Conservation (phyloP, 92 coral and sea anemone genomes). For the Paragorgia papillata region DNA sequence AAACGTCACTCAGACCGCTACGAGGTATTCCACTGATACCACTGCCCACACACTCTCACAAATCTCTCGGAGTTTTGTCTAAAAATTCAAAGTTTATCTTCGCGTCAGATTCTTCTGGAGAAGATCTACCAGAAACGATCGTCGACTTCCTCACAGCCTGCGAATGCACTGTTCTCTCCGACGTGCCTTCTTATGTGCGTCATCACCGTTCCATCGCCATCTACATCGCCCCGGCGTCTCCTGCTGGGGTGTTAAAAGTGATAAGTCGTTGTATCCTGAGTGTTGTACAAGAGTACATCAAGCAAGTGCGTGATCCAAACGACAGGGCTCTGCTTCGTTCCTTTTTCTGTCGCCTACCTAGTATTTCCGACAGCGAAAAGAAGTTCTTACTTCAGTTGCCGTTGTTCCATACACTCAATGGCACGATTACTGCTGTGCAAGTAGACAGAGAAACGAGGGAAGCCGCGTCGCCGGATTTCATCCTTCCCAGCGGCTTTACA, state of each 20-base stretch:
- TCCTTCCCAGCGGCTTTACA: slow-evolving; percentile 20
- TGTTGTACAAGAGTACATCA: neutral
- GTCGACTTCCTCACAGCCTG: slow-evolving; percentile 50
- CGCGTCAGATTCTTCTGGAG: slow-evolving; percentile 16
- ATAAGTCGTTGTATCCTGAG: neutral
- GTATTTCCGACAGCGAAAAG: slow-evolving; percentile 25
- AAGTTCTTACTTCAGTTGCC: slow-evolving; percentile 55
- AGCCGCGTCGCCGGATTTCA: neutral
- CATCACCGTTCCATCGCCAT: slow-evolving; percentile 49
- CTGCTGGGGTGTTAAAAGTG: slow-evolving; percentile 66
- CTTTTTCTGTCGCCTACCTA: slow-evolving; percentile 22
- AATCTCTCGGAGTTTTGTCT: slow-evolving; percentile 67
- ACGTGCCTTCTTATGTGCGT: slow-evolving; percentile 56
- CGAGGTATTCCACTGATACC: slow-evolving; percentile 72
- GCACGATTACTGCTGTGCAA: slow-evolving; percentile 42
- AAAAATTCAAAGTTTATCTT: neutral
- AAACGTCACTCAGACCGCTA: slow-evolving; percentile 50
- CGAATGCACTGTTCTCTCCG: slow-evolving; percentile 50
- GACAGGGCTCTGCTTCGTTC: slow-evolving; percentile 44
- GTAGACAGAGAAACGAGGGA: slow-evolving; percentile 2
- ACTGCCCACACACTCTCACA: slow-evolving; percentile 46
- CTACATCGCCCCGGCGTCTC: slow-evolving; percentile 65
- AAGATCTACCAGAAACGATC: slow-evolving; percentile 41
- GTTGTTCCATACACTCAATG: slow-evolving; percentile 65
- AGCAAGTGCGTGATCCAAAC: neutral